phyloP scores from a whole-genome alignment of 1,140 invertebrate species.

The Belonocnema kinseyi region DNA sequence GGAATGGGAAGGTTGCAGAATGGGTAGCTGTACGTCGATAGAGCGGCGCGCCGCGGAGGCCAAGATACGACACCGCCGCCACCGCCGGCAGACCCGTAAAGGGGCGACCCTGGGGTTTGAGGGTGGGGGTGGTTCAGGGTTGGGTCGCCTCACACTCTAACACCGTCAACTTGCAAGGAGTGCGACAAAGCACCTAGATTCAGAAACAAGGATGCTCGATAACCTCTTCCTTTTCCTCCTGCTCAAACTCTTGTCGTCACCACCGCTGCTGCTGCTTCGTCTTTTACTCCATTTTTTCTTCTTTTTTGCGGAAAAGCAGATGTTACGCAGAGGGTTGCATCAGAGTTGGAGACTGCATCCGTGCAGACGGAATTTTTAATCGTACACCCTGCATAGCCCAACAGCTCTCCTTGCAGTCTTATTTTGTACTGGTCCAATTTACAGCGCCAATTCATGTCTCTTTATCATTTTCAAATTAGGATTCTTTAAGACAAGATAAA shows the following conservation, averaged over 20 bases:
- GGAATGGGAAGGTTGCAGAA: conserved; percentile 54
- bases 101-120: conserved; percentile 68
- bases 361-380: conserved; percentile 71
- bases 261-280: conserved; percentile 27
- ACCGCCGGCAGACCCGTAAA: conserved; percentile 73
- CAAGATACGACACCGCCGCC: conserved; percentile 76
- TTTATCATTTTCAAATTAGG: no score
- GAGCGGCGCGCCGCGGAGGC: conserved; percentile 75
- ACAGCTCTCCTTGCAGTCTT: conserved; percentile 33
- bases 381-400: conserved; percentile 35
- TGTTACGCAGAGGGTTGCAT: conserved; percentile 61
- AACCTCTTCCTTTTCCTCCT: conserved; percentile 43
- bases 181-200: conserved; percentile 49
- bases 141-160: conserved; percentile 53
- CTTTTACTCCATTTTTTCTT: conserved; percentile 34
- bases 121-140: conserved; percentile 43
- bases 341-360: conserved; percentile 43
- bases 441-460: no score
- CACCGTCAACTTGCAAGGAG: conserved; percentile 54
- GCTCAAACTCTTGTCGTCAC: conserved; percentile 35
- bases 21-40: conserved; percentile 75
- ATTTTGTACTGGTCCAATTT: conserved; percentile 42
- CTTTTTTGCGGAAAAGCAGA: conserved; percentile 65
- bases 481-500: no score
- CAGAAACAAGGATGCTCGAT: conserved; percentile 36